These are phyloP conservation scores for Plecotus auritus DNA, from an alignment of 2,113 vertebrate genomes.

Conservation along the genomic window DNA sequence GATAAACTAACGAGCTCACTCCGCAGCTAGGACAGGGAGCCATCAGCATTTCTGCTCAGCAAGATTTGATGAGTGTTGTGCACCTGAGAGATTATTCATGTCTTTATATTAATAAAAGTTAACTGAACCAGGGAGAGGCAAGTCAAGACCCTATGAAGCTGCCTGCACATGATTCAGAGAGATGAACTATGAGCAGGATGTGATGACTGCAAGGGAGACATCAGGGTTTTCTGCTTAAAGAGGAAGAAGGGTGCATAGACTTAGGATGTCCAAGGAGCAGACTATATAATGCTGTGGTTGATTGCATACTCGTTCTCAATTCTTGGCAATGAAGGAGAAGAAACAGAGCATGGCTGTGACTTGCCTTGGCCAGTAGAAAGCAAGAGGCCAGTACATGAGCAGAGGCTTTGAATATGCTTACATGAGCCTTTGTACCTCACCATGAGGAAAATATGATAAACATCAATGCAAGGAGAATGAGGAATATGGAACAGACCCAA, in stretches of 20 bases:
- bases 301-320: neutral
- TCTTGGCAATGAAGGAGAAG: neutral
- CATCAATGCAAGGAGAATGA: neutral
- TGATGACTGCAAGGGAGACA: neutral
- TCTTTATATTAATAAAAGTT: neutral
- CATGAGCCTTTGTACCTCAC: neutral
- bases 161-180: neutral
- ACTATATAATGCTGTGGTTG: neutral
- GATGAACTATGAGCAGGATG: neutral
- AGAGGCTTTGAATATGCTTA: neutral
- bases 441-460: neutral
- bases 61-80: neutral
- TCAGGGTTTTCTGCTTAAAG: neutral
- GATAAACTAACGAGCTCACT: neutral
- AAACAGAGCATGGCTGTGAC: neutral
- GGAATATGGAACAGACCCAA: neutral
- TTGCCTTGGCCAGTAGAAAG: neutral
- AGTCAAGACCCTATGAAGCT: neutral
- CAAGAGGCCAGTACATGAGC: neutral
- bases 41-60: neutral
- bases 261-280: neutral
- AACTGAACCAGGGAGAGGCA: neutral
- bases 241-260: neutral
- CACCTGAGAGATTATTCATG: neutral
- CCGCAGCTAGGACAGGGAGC: neutral